phyloP scores from a whole-genome alignment of 2,113 vertebrate genomes.

The Oryctolagus cuniculus region mOryCun1.1 NC_091434.1:125502501-125503000 shows the following conservation, averaged over 20 bases:
- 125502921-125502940: neutral
- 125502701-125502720: neutral
- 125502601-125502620: fast-evolving
- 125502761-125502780: neutral
- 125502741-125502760: neutral
- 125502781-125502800: neutral
- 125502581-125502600: neutral
- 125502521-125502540: neutral
- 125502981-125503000: no score
- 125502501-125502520: neutral
- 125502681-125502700: neutral
- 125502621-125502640: neutral
- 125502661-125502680: no score
- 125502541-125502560: neutral
- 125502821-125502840: no score
- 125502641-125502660: neutral
- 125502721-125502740: neutral
- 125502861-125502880: neutral
- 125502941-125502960: neutral
- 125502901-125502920: neutral
- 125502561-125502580: neutral
- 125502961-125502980: no score
- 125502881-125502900: neutral
- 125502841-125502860: neutral
- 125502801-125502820: neutral